A percentile compares a stretch with the other conserved stretches of the same genome.
Conservation (phyloP, 2,888 invertebrate genomes). For the Mesorhabditis sp. region DNA sequence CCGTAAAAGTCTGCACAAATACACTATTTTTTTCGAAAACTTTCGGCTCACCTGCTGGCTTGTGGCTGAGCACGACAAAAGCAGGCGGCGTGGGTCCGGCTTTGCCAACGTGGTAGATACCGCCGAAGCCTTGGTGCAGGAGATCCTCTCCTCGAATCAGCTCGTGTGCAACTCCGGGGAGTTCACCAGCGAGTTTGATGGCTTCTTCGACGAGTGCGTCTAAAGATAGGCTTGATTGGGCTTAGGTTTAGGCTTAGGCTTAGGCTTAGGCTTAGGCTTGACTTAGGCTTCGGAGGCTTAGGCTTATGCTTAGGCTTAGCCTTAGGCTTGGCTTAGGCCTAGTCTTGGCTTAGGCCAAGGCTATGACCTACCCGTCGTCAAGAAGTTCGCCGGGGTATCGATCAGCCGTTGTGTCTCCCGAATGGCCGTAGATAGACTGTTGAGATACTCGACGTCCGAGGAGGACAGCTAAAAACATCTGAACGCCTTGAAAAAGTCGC, state of each 20-base stretch:
- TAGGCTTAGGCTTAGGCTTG: no score
- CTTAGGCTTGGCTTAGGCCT: no score
- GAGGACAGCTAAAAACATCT: conserved; percentile 15
- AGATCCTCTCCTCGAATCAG: conserved; percentile 79
- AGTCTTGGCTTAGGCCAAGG: no score
- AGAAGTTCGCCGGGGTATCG: conserved; percentile 80
- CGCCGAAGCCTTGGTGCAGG: conserved; percentile 75
- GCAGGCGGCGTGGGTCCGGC: conserved; percentile 71
- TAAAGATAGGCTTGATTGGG: not conserved
- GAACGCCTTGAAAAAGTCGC: conserved; percentile 32
- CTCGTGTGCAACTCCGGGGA: conserved; percentile 60
- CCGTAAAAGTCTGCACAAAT: no score
- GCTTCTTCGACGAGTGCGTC: conserved; percentile 73
- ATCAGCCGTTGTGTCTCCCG: conserved; percentile 77
- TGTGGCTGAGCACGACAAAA: conserved; percentile 70
- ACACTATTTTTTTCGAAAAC: no score
- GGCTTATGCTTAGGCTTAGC: no score
- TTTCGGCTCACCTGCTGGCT: conserved; percentile 56
- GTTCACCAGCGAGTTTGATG: conserved; percentile 33
- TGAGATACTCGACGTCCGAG: conserved; percentile 58
- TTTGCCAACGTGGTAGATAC: conserved; percentile 77
- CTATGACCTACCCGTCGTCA: conserved; percentile 64
- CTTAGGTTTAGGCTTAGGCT: no score
- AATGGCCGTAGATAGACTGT: conserved; percentile 60
- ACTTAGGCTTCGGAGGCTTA: no score